phyloP scores from a whole-genome alignment of 1,140 invertebrate genomes.

The Drosophila biarmipes region DNA sequence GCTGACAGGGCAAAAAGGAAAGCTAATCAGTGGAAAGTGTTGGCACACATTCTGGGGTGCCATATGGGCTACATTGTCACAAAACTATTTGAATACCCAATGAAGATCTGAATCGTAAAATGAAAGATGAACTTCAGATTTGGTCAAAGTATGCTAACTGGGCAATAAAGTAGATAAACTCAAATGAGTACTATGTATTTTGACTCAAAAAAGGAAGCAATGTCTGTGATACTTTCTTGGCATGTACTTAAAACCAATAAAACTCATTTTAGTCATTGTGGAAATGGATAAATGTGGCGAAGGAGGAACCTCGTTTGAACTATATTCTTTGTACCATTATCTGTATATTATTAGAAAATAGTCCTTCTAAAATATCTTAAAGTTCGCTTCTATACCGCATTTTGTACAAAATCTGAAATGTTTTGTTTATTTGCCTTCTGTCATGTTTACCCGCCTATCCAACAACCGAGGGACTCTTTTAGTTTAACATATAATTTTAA shows the following conservation, averaged over 20 bases:
- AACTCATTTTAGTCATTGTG: too few species aligned
- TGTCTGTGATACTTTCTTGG: too few species aligned
- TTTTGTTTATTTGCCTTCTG: background rate
- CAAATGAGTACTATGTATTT: too few species aligned
- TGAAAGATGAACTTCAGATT: background rate
- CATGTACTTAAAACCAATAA: background rate
- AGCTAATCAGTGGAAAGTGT: constrained; percentile 6
- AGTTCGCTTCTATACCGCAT: too few species aligned
- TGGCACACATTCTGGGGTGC: background rate
- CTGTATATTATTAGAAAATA: too few species aligned
- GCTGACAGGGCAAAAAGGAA: background rate
- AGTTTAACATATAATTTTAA: background rate
- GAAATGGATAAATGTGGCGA: too few species aligned
- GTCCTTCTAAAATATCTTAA: too few species aligned
- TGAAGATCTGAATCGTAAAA: background rate
- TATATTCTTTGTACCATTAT: too few species aligned
- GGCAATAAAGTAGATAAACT: too few species aligned
- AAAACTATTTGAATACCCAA: constrained; percentile 3
- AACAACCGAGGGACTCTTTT: background rate
- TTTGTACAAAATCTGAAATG: too few species aligned
- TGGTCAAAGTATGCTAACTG: background rate
- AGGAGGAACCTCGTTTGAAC: too few species aligned
- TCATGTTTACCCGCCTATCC: background rate
- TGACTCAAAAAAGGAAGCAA: too few species aligned
- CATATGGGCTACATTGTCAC: background rate